Evolutionary conservation across 2,797 vertebrate species (phyloP).

Genomic region (Dendrocincla tyrannina): DNA sequence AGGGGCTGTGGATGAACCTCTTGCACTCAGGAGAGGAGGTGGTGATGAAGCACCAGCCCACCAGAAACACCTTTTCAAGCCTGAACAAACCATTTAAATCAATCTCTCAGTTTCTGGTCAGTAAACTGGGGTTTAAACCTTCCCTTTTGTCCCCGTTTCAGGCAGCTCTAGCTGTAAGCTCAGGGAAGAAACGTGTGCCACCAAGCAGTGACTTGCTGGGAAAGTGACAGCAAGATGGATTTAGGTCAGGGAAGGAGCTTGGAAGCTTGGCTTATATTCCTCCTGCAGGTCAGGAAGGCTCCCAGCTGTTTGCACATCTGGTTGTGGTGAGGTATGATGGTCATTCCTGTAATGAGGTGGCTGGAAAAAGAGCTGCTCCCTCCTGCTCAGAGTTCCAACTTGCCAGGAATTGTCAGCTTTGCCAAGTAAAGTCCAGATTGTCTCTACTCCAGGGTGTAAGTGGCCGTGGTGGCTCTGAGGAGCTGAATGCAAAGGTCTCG

Average conservation of each 20-base stretch:
- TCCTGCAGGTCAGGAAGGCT: not conserved
- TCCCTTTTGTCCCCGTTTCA: not conserved
- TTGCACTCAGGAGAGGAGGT: not conserved
- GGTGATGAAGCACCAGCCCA: not conserved
- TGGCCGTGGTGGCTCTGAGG: not conserved
- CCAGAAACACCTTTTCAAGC: not conserved
- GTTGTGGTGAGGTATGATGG: not conserved
- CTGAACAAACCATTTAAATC: not conserved
- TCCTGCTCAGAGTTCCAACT: not conserved
- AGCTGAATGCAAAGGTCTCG: not conserved
- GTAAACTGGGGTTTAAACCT: not conserved
- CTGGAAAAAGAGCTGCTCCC: not conserved
- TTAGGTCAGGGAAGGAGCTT: not conserved
- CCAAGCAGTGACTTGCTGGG: not conserved
- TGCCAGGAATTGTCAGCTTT: not conserved
- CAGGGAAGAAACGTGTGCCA: not conserved
- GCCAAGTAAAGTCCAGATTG: not conserved
- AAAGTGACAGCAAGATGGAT: not conserved
- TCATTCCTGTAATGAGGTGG: not conserved
- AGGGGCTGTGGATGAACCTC: not conserved
- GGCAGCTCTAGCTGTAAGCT: not conserved
- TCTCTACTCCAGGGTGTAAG: not conserved
- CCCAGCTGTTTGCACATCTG: not conserved
- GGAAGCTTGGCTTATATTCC: not conserved
- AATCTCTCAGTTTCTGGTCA: too few species aligned